phyloP scores from a whole-genome alignment of 1,140 invertebrate species.

The Trypoxylus dichotomus region DNA sequence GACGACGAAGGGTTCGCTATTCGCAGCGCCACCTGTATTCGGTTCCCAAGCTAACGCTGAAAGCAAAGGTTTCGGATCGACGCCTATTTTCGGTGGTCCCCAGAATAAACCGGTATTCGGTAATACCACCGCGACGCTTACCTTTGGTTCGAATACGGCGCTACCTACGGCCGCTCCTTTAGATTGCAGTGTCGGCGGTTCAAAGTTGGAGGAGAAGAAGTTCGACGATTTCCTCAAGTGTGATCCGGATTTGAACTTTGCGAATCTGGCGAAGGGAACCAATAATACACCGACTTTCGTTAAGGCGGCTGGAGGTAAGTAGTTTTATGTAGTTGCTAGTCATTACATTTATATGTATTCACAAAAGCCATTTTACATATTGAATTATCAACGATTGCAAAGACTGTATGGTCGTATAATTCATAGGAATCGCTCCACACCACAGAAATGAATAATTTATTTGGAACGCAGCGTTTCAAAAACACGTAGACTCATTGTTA shows the following conservation, averaged over 20 bases:
- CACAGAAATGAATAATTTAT: no score
- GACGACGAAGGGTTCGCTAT: background rate
- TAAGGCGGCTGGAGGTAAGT: constrained; percentile 37
- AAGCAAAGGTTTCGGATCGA: constrained; percentile 35
- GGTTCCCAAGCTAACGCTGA: constrained; percentile 22
- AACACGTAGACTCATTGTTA: no score
- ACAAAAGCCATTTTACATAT: no score
- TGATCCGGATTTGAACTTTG: constrained; percentile 50
- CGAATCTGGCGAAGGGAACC: constrained; percentile 42
- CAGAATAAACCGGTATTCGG: background rate
- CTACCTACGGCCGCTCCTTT: background rate
- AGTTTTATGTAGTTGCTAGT: constrained; percentile 36
- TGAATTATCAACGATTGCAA: no score
- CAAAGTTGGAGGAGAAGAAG: constrained; percentile 29
- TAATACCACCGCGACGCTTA: background rate
- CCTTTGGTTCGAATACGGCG: background rate
- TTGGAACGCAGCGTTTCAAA: no score
- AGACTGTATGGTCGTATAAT: no score
- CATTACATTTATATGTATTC: no score
- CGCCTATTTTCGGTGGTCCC: background rate
- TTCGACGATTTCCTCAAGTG: constrained; percentile 38
- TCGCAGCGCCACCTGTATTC: background rate
- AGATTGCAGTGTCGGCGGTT: background rate
- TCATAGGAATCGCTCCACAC: no score
- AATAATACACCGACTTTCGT: constrained; percentile 34